These are phyloP conservation scores for Aphidius colemani DNA, from an alignment of 2,888 invertebrate species.

Conservation along the genomic window DNA sequence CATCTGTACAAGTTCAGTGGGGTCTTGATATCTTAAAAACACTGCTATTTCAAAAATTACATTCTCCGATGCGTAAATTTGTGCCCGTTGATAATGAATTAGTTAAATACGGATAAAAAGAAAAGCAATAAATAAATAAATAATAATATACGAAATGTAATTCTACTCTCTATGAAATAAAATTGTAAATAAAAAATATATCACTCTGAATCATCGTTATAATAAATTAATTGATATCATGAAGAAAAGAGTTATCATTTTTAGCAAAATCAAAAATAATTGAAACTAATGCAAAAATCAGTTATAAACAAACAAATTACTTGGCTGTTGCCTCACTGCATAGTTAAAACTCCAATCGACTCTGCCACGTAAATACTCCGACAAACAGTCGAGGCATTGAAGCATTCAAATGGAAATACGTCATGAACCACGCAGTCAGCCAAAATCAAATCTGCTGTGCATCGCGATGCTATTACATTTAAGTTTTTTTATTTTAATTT, in stretches of 20 bases:
- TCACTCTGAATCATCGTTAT: no score
- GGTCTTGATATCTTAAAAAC: no score
- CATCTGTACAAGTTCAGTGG: no score
- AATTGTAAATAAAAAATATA: no score
- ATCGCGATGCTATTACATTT: constrained; percentile 21
- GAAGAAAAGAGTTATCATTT: no score
- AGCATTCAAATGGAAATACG: constrained; percentile 48
- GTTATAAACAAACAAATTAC: neutral
- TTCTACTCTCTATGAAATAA: no score
- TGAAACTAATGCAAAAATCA: neutral
- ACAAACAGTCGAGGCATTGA: constrained; percentile 43
- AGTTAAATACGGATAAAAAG: neutral
- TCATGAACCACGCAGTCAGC: constrained; percentile 41
- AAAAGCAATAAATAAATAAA: no score
- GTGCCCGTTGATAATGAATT: neutral
- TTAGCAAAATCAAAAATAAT: neutral
- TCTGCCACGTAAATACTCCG: constrained; percentile 41
- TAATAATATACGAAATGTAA: no score
- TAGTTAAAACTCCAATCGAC: neutral
- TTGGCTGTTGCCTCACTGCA: neutral
- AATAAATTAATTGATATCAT: no score
- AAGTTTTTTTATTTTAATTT: constrained; percentile 12
- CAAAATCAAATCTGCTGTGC: constrained; percentile 29
- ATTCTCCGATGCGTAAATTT: no score
- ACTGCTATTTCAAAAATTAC: no score